These are phyloP conservation scores for Urocolius indicus DNA, from an alignment of 2,113 vertebrate genomes.

Conservation along the genomic window DNA sequence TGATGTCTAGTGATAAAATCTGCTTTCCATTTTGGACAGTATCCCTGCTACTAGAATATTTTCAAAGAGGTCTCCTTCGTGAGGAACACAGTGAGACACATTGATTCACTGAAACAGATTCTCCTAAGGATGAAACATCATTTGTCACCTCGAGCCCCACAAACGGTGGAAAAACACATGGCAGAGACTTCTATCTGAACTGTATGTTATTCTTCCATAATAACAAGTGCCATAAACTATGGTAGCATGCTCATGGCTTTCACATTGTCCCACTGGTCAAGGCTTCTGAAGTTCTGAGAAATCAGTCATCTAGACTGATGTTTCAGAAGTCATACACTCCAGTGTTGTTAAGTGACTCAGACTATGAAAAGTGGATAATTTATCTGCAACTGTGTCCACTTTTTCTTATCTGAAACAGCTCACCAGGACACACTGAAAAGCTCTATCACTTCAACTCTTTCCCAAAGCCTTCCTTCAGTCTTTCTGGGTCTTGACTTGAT, in stretches of 20 bases:
- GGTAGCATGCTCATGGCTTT: background rate
- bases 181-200: background rate
- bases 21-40: background rate
- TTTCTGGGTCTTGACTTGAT: background rate
- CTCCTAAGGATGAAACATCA: background rate
- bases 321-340: background rate
- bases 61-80: background rate
- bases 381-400: background rate
- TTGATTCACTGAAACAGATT: background rate
- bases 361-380: background rate
- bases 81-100: background rate
- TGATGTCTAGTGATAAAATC: background rate
- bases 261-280: background rate
- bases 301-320: background rate
- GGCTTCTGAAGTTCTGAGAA: background rate
- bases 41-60: background rate
- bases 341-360: background rate
- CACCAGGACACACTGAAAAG: background rate
- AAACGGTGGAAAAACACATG: background rate
- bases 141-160: background rate
- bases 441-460: background rate
- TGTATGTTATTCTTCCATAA: background rate
- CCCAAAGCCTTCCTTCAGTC: background rate
- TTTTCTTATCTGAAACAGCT: too few relatives aligned
- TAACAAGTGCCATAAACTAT: background rate